These are phyloP conservation scores for Dilophus febrilis DNA, from an alignment of 2,888 invertebrate genomes.

Conservation along the genomic window DNA sequence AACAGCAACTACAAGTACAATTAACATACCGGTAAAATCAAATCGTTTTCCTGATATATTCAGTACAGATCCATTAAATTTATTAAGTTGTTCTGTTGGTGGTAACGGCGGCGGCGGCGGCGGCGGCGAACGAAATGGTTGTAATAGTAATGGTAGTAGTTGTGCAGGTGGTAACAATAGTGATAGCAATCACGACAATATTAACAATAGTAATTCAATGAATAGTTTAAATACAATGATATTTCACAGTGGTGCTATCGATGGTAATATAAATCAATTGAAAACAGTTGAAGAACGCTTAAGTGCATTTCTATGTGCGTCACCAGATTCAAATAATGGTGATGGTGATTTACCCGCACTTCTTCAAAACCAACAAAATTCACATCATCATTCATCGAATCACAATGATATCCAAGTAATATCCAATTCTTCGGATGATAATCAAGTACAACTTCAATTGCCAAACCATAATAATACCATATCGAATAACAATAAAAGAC, in stretches of 20 bases:
- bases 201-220: not conserved
- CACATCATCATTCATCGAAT: not conserved
- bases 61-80: too few relatives aligned
- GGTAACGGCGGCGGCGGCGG: too few relatives aligned
- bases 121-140: too few relatives aligned
- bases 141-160: too few relatives aligned
- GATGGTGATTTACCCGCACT: too few relatives aligned
- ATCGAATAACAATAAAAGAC: slow-evolving; percentile 8
- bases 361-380: slow-evolving; percentile 8
- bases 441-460: not conserved
- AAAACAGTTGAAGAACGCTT: slow-evolving; percentile 26
- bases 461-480: not conserved
- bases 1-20: slow-evolving; percentile 16
- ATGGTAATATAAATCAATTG: slow-evolving; percentile 22
- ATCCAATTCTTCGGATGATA: too few relatives aligned
- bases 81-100: too few relatives aligned
- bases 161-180: too few relatives aligned
- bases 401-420: too few relatives aligned
- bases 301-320: slow-evolving; percentile 26
- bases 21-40: too few relatives aligned
- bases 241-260: not conserved
- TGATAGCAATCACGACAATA: not conserved
- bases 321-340: too few relatives aligned
- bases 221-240: not conserved
- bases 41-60: too few relatives aligned